Evolutionary conservation across 2,113 vertebrate species (phyloP).

Genomic region (Pandion haliaetus): DNA sequence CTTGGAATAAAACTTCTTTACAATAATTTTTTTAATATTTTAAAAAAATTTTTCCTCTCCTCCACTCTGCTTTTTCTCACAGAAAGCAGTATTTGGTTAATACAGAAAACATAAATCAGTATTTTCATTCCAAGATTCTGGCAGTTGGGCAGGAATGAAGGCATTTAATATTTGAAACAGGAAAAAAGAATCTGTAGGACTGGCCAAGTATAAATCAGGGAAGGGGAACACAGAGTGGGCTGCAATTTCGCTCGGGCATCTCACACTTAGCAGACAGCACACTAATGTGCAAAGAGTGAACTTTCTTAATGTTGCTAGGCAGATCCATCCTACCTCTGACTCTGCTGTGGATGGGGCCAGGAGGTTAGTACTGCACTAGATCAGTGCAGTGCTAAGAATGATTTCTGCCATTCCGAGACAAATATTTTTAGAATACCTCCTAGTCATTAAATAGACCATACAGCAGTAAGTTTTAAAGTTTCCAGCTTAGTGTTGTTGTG

Average conservation of each 20-base stretch:
- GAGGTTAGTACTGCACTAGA: background rate
- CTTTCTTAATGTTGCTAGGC: background rate
- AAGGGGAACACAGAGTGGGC: background rate
- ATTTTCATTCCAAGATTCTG: background rate
- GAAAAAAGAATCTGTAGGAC: background rate
- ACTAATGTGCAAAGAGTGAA: background rate
- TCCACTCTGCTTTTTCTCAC: background rate
- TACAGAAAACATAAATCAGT: background rate
- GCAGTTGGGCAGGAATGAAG: background rate
- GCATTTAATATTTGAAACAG: background rate
- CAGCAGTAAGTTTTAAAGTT: background rate
- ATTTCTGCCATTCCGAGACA: background rate
- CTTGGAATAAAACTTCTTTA: background rate
- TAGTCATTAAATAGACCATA: background rate
- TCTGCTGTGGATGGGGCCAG: background rate
- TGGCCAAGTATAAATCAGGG: background rate
- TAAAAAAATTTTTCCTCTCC: background rate
- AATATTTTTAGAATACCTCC: background rate
- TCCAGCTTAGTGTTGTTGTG: background rate
- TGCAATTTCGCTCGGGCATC: background rate
- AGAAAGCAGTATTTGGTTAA: background rate
- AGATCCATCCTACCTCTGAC: background rate
- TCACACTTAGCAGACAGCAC: background rate
- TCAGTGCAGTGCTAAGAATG: rapidly evolving
- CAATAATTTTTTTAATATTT: background rate